Evolutionary conservation across 2,113 vertebrate species (phyloP).

Genomic region (Gorsachius goisagi): DNA sequence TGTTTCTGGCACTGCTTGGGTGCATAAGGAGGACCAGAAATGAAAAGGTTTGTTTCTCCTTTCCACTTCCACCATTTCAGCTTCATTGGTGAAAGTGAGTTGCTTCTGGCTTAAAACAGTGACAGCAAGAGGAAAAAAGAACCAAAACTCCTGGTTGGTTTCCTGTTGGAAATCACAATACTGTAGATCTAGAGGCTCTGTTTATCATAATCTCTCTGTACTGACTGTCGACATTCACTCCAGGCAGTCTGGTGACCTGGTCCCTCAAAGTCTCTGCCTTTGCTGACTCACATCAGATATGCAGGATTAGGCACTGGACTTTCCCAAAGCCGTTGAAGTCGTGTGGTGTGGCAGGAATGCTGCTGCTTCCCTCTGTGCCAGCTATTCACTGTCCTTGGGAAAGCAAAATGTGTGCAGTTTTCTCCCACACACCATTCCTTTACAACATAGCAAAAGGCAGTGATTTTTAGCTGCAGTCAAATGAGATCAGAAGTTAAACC

Average conservation of each 20-base stretch:
- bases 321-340: not conserved
- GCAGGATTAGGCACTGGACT: not conserved
- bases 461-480: conserved; percentile 26
- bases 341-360: not conserved
- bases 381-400: not conserved
- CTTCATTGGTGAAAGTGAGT: not conserved
- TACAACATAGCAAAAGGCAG: not conserved
- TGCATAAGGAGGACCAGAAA: not conserved
- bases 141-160: not conserved
- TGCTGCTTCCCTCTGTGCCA: not conserved
- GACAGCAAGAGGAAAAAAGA: not conserved
- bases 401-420: not conserved
- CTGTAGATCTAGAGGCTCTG: not conserved
- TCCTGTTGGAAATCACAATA: not conserved
- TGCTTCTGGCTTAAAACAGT: not conserved
- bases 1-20: not conserved
- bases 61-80: not conserved
- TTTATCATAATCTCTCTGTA: not conserved
- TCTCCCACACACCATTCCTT: not conserved
- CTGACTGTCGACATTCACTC: not conserved
- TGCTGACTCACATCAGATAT: not conserved
- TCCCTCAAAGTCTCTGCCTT: not conserved
- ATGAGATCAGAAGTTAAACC: conserved; percentile 54
- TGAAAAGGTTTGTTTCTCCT: not conserved
- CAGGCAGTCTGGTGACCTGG: not conserved